Percentiles rank a stretch among this genome's conserved stretches.
Evolutionary conservation across 2,113 vertebrate genomes (phyloP).

Genomic region (Polypterus bichir): DNA sequence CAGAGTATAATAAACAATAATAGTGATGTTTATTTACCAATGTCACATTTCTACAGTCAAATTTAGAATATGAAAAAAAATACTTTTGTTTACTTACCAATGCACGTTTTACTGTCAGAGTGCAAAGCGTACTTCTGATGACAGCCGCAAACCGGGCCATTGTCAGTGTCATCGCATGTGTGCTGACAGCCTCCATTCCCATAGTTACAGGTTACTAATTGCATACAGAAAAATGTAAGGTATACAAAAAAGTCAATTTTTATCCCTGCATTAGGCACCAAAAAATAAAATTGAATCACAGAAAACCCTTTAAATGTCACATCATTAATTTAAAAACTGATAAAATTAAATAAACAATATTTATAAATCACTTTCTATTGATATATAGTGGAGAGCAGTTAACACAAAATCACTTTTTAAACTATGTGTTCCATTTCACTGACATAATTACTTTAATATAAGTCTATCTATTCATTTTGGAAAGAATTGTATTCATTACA

Average conservation of each 20-base stretch:
- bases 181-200: slow-evolving; percentile 96
- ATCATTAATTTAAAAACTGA: too few species aligned
- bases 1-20: background rate
- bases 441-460: too few species aligned
- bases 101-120: slow-evolving; percentile 87
- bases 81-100: slow-evolving; percentile 65
- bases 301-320: too few species aligned
- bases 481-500: too few species aligned
- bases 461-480: too few species aligned
- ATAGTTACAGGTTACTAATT: slow-evolving; percentile 96
- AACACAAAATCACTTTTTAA: too few species aligned
- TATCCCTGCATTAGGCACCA: slow-evolving; percentile 34
- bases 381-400: too few species aligned
- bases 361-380: too few species aligned
- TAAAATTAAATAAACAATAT: too few species aligned
- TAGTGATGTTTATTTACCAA: background rate
- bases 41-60: background rate
- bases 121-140: slow-evolving; percentile 95
- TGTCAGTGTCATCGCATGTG: slow-evolving; percentile 88
- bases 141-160: slow-evolving; percentile 81
- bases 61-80: background rate
- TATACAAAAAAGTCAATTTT: slow-evolving; percentile 18
- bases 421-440: too few species aligned
- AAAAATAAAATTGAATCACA: slow-evolving; percentile 15
- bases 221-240: slow-evolving; percentile 15